Evolutionary conservation across 2,797 vertebrate species (phyloP), one percentile per base, ranked within the genome.

Genomic region (Eremophila alpestris): DNA sequence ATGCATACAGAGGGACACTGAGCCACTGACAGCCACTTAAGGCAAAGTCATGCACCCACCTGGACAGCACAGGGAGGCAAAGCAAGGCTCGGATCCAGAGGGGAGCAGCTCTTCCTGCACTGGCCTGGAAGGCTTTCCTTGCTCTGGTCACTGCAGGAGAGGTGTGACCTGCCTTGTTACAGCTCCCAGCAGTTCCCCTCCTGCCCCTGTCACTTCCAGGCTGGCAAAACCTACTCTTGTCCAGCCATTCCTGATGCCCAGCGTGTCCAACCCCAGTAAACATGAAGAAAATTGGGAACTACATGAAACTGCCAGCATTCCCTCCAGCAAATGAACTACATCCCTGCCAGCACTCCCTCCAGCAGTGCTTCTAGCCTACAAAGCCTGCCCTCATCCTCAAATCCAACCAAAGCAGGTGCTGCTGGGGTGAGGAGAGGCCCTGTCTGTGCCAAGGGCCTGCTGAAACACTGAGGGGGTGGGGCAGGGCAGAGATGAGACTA

Each of bases 1-100:
- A n/a, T 32, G 45, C 55, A 26, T 0, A 45, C 62, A 16, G 32
- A 52, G 43, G 21, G 55, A 60, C 13, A 11, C 13, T 13, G 18
- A 84, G 68, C 41, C 49, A 73, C n/a, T 2, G 40, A 64, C 16
- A 76, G 46, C 63, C 65, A 23, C 62, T 11, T 24, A 48, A 1
- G 6, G 32, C 69, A 62, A 83, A 41, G 54, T 18, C 65, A 45
- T 2, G 23, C 41, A 65, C 22, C n/a, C 20, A 23, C 46, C 23
- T 5, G 3, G 38, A 16, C 0, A 0, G 49, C 1, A 0, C 55
- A 69, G 51, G 67, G 49, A 78, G 12, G 19, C 46, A 21, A 1
- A 26, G n/a, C 68, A 62, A 40, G 38, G 51, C 59, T 48, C 26
- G 0, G 48, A 46, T 58, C 60, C 45, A 13, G 43, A 46, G 56